Conservation (phyloP, 2,113 vertebrate species). For the Trichomycterus rosablanca region DNA sequence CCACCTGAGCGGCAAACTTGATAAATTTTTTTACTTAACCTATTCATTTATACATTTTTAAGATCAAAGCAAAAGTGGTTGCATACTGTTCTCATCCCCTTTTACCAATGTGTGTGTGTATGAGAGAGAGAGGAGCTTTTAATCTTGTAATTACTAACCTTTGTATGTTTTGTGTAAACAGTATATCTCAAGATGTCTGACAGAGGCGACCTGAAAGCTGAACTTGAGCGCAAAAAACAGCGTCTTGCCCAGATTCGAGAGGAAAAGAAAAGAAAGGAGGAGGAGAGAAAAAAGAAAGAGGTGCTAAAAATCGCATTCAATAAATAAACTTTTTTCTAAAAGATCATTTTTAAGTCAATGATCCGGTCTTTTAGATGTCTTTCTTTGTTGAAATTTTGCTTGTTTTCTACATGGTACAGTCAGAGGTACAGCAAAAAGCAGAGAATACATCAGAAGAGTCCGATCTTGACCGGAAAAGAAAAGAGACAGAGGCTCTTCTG, state of each 20-base stretch:
- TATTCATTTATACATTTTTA: too few species aligned
- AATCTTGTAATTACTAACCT: not conserved
- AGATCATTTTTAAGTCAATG: too few species aligned
- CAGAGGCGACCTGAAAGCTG: conserved; percentile 84
- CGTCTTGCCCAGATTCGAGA: conserved; percentile 85
- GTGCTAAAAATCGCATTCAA: too few species aligned
- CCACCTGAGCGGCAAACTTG: too few species aligned
- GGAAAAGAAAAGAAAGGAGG: conserved; percentile 84
- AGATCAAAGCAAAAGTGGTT: too few species aligned
- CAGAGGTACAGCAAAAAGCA: conserved; percentile 78
- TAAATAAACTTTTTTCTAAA: too few species aligned
- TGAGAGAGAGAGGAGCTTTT: too few species aligned
- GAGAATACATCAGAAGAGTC: conserved; percentile 77
- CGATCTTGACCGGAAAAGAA: conserved; percentile 78
- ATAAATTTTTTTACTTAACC: too few species aligned
- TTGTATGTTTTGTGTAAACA: conserved; percentile 24
- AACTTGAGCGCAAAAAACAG: conserved; percentile 86
- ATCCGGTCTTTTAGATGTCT: too few species aligned
- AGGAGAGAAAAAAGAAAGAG: conserved; percentile 86
- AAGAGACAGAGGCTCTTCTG: conserved; percentile 80
- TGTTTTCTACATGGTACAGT: conserved; percentile 47
- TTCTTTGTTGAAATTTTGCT: too few species aligned
- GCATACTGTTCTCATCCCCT: too few species aligned
- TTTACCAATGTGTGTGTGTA: too few species aligned
- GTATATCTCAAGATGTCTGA: conserved; percentile 72